phyloP scores from a whole-genome alignment of 2,888 invertebrate species.

The Agrilus biguttatus region DNA sequence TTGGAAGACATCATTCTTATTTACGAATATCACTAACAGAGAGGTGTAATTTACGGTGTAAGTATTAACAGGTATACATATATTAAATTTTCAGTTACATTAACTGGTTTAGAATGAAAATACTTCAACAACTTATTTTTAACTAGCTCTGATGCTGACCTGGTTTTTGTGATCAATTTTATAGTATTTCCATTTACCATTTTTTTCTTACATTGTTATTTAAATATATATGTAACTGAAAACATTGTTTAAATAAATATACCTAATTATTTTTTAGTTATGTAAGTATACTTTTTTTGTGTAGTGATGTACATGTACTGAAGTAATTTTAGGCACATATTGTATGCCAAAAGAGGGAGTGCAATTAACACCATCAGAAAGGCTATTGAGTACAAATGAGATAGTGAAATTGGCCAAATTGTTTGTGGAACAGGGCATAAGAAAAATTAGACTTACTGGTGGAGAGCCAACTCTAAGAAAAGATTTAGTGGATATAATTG shows the following conservation, averaged over 20 bases:
- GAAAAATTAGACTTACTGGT: slow-evolving; percentile 89
- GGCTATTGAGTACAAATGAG: slow-evolving; percentile 70
- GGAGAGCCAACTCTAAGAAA: slow-evolving; percentile 89
- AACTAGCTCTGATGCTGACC: no score
- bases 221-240: no score
- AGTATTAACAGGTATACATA: slow-evolving; percentile 27
- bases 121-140: no score
- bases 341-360: slow-evolving; percentile 99
- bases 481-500: slow-evolving; percentile 73
- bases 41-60: slow-evolving; percentile 92
- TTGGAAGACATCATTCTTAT: slow-evolving; percentile 82
- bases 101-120: no score
- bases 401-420: slow-evolving; percentile 61
- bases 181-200: no score
- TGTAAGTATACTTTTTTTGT: background rate
- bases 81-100: no score
- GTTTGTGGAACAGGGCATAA: slow-evolving; percentile 80
- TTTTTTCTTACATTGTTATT: no score
- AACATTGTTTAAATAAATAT: no score
- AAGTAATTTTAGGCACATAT: slow-evolving; percentile 58
- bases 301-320: background rate
- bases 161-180: no score
- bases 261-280: no score
- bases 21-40: slow-evolving; percentile 93
- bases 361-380: slow-evolving; percentile 55